Evolutionary conservation across 2,888 invertebrate genomes (phyloP), one percentile per base, ranked within the genome.

Genomic region (Acleris laterana): DNA sequence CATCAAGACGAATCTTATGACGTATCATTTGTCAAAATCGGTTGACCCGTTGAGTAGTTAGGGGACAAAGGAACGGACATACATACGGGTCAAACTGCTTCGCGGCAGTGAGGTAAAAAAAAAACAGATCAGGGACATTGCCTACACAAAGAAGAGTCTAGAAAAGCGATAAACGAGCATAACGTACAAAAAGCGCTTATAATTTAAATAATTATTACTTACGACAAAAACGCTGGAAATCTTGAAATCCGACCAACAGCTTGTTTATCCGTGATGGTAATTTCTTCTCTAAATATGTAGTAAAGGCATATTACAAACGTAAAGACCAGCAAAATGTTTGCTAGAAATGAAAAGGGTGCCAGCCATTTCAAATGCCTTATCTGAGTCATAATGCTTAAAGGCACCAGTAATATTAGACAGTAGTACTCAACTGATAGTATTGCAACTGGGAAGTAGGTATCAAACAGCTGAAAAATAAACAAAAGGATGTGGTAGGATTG

Each of bases 261-360:
- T 3, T 89, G 88, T 68, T 94, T 94, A 55, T 93, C 94, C 0
- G 81, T 78, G 71, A 88, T 89, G 19, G 81, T 77, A 48, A 93
- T 80, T 48, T 84, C 79, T 49, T 85, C 89, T 72, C 93, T 93
- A 77, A 98, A 96, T 81, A 98, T 94, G 80, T 96, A 98, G 84
- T 96, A 97, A 38, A 98, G 93, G 20, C 97, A 97, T 74, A 99
- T 96, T 28, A 90, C 93, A 73, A 99, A 95, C 0, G 97, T 97
- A 1, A 94, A 81, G 0, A 96, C 88, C 77, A 98, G 96, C 44
- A 97, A 94, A 7, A 96, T 63, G 80, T 99, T 99, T 20, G 99
- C 99, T 51, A 97, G 81, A 66, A 96, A 93, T 0, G 99, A 99
- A 80, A 98, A 96, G 0, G 98, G 97, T 2, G 98, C 97, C 64